phyloP scores from a whole-genome alignment of 2,797 vertebrate species.

The Arnoldichthys spilopterus region DNA sequence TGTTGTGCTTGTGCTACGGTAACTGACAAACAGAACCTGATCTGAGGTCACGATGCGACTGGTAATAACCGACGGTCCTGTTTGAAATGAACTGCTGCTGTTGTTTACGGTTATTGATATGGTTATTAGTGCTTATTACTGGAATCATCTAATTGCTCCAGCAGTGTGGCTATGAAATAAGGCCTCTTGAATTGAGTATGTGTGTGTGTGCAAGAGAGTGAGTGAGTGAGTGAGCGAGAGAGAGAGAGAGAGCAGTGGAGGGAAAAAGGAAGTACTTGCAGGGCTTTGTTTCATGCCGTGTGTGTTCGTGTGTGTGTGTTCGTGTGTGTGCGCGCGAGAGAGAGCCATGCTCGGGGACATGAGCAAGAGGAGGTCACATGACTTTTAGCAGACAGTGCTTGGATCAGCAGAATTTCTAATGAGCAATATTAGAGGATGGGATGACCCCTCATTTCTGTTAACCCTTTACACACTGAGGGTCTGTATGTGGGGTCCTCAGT shows the following conservation, averaged over 20 bases:
- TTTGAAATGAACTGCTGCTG: constrained; percentile 13
- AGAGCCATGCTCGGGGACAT: background rate
- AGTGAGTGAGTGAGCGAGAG: too few species aligned
- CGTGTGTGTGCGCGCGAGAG: background rate
- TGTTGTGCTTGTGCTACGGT: background rate
- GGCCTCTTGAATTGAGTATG: background rate
- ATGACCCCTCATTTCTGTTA: too few species aligned
- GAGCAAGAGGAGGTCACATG: background rate
- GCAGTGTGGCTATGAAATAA: constrained; percentile 27
- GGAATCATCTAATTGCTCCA: constrained; percentile 30
- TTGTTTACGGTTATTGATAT: constrained; percentile 31
- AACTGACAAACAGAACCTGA: constrained; percentile 13
- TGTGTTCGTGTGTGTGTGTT: too few species aligned
- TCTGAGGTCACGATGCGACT: background rate
- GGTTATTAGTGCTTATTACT: constrained; percentile 30
- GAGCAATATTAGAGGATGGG: background rate
- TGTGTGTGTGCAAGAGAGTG: too few species aligned
- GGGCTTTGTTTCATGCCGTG: constrained; percentile 5
- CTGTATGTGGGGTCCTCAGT: too few species aligned
- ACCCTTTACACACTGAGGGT: too few species aligned
- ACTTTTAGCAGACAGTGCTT: background rate
- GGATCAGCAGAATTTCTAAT: background rate
- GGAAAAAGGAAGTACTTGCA: constrained; percentile 21
- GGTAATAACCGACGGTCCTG: constrained; percentile 5
- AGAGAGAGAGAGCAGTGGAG: background rate